Evolutionary conservation across 1,140 invertebrate genomes (phyloP).

Genomic region (Agrypnia vestita): DNA sequence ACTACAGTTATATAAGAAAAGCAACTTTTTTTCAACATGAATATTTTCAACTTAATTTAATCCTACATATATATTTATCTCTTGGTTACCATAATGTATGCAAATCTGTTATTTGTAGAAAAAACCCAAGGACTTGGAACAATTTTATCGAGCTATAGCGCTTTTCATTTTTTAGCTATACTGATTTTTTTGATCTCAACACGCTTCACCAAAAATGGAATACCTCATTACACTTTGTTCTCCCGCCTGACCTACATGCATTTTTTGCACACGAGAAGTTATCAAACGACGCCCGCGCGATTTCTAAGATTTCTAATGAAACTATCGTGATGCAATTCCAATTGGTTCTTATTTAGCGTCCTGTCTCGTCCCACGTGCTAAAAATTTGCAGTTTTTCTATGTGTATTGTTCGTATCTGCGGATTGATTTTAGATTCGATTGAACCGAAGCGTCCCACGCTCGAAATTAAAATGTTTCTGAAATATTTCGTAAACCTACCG

Average conservation of each 20-base stretch:
- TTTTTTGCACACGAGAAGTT: background rate
- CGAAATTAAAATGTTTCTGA: background rate
- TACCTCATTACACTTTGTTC: background rate
- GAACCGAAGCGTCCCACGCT: constrained; percentile 15
- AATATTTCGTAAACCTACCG: too few relatives aligned
- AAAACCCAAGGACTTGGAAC: too few relatives aligned
- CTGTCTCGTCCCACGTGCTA: constrained; percentile 15
- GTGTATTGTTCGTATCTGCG: background rate
- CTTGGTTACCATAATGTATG: too few relatives aligned
- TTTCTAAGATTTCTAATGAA: background rate
- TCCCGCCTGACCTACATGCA: background rate
- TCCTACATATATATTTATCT: too few relatives aligned
- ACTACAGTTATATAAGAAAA: too few relatives aligned
- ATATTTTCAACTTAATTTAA: too few relatives aligned
- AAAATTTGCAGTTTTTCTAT: background rate
- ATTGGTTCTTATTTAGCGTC: constrained; percentile 24
- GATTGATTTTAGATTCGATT: constrained; percentile 6
- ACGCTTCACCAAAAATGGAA: background rate
- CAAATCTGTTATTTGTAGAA: too few relatives aligned
- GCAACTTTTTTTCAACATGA: too few relatives aligned
- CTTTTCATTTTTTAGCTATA: too few relatives aligned
- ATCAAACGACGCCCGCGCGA: background rate
- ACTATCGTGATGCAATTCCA: constrained; percentile 18
- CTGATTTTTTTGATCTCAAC: too few relatives aligned
- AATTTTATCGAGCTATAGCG: too few relatives aligned